A percentile compares a stretch with the other conserved stretches of the same genome.
phyloP scores from a whole-genome alignment of 1,140 invertebrate species.

The Rhagoletis pomonella region DNA sequence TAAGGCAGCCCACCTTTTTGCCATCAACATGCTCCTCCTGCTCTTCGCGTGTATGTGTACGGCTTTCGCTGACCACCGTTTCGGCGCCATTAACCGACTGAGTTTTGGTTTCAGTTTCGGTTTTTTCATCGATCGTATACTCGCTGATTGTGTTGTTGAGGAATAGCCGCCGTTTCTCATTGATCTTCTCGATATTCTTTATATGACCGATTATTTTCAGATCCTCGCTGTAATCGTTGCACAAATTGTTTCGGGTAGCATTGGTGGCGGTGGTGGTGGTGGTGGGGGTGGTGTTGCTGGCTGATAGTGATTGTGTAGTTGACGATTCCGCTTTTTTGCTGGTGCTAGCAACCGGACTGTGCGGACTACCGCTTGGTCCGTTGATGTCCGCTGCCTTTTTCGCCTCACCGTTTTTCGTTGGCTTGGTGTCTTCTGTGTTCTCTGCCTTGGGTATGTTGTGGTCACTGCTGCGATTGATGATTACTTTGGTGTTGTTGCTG shows the following conservation, averaged over 20 bases:
- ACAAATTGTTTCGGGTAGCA: constrained; percentile 14
- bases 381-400: neutral
- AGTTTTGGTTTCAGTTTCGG: constrained; percentile 45
- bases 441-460: neutral
- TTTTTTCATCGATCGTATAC: constrained; percentile 56
- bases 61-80: neutral
- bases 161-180: constrained; percentile 68
- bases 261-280: constrained; percentile 27
- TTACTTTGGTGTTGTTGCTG: constrained; percentile 26
- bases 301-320: too few species aligned
- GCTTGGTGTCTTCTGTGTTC: neutral
- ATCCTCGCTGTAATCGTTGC: constrained; percentile 47
- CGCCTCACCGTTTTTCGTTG: constrained; percentile 13
- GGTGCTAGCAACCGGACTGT: neutral
- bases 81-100: constrained; percentile 46
- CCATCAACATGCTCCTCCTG: constrained; percentile 1
- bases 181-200: constrained; percentile 69
- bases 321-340: neutral
- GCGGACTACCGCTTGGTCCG: neutral
- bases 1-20: neutral
- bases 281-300: neutral
- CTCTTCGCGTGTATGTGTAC: constrained; percentile 41
- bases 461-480: constrained; percentile 15
- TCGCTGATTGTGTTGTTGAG: constrained; percentile 64
- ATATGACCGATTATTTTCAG: constrained; percentile 65